Evolutionary conservation across 2,888 invertebrate species (phyloP).

Genomic region (Allacma fusca): DNA sequence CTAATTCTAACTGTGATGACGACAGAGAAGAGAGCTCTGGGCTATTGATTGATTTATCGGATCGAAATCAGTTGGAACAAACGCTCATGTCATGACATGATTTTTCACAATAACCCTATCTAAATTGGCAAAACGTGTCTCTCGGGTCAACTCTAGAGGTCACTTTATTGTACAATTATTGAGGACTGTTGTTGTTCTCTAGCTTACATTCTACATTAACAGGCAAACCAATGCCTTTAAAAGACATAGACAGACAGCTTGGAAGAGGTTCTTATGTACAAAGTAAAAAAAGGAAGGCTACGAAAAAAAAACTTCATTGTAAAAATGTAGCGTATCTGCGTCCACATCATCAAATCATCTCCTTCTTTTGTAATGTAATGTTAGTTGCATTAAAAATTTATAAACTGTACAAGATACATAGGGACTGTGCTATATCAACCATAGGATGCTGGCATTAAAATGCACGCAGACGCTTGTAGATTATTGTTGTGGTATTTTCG

Average conservation of each 20-base stretch:
- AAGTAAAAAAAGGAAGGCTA: neutral
- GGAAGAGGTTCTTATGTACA: neutral
- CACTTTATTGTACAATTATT: slow-evolving; percentile 47
- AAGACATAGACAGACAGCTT: neutral
- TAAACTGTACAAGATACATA: too few relatives aligned
- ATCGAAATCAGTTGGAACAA: slow-evolving; percentile 46
- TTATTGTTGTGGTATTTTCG: too few relatives aligned
- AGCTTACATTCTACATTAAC: neutral
- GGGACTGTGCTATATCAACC: too few relatives aligned
- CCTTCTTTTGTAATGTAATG: too few relatives aligned
- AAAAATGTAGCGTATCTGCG: neutral
- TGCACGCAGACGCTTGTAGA: too few relatives aligned
- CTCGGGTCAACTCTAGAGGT: slow-evolving; percentile 49
- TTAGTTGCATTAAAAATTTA: too few relatives aligned
- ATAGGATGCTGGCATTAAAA: too few relatives aligned
- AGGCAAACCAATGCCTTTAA: neutral
- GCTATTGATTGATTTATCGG: slow-evolving; percentile 50
- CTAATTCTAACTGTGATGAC: slow-evolving; percentile 24
- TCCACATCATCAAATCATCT: neutral
- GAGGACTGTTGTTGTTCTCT: slow-evolving; percentile 29
- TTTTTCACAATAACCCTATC: slow-evolving; percentile 44
- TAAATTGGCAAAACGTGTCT: slow-evolving; percentile 53
- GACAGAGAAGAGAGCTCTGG: slow-evolving; percentile 32
- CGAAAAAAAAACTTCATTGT: neutral
- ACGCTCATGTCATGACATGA: slow-evolving; percentile 44